Conservation (phyloP, 2,797 vertebrate genomes). For the Hydrophis major region DNA sequence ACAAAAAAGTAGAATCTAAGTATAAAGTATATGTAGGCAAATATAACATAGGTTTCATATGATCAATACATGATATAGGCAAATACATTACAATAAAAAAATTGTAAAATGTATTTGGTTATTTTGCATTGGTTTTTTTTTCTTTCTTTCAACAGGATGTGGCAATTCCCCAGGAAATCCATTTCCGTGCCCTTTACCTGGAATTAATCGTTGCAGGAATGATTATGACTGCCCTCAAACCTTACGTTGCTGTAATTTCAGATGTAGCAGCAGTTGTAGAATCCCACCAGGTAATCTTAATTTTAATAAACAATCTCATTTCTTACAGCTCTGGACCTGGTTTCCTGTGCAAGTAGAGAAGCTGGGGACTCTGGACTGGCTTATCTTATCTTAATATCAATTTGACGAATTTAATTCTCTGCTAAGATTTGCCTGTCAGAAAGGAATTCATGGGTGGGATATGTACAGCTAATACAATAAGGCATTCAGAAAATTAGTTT, state of each 20-base stretch:
- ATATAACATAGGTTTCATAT: background rate
- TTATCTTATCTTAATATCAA: background rate
- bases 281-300: background rate
- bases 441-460: background rate
- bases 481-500: background rate
- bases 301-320: background rate
- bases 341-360: background rate
- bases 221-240: background rate
- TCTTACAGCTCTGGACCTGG: background rate
- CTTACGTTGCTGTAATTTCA: slow-evolving; percentile 1
- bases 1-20: no score
- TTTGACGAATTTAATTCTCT: background rate
- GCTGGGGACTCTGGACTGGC: background rate
- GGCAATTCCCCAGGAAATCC: background rate
- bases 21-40: background rate
- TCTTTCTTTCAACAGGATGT: background rate
- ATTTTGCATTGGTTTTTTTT: background rate
- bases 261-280: background rate
- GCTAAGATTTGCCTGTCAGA: background rate
- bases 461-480: background rate
- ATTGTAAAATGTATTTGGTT: background rate
- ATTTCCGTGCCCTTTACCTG: background rate
- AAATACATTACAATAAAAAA: background rate
- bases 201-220: background rate
- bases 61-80: background rate